Evolutionary conservation across 2,888 invertebrate genomes (phyloP), one percentile per base, ranked within the genome.

Genomic region (Nasonovia ribisnigri): DNA sequence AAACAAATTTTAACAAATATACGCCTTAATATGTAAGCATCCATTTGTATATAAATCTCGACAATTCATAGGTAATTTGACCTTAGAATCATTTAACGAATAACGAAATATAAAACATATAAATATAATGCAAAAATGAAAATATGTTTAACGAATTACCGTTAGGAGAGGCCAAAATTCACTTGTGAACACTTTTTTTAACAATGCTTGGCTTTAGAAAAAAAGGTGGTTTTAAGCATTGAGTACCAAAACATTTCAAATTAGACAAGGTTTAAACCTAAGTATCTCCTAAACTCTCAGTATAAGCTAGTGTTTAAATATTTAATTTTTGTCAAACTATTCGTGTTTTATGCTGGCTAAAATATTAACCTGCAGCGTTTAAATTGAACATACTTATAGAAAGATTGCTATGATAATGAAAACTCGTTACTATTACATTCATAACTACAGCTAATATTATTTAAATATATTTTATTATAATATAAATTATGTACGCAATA

Each of bases 281-380:
- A 84, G 57, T 91, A n/a, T n/a, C n/a, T n/a, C n/a, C n/a, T n/a
- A n/a, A n/a, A n/a, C n/a, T 57, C 29, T n/a, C 29, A 84, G 57
- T 54, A 84, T 10, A 57, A 54, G 84, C 54, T 91, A 43, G 43
- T 84, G 84, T 57, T 84, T 57, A 84, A 84, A 91, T 91, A 91
- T 91, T 91, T 84, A 84, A 84, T 54, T 91, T 84, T 91, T 51
- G 84, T 91, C 54, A 91, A 91, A 54, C 51, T n/a, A 54, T 43
- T 51, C 51, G 20, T 48, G 10, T 54, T 43, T 36, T 51, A 84
- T 54, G 24, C 29, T 11, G n/a, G 43, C 43, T 20, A 84, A 91
- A 91, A 84, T 91, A 91, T 91, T 91, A 43, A 91, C 54, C n/a
- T 29, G 43, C n/a, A 20, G 43, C 11, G 29, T 91, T 54, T 84